Evolutionary conservation across 1,140 invertebrate species (phyloP).

Genomic region (Phortica variegata): DNA sequence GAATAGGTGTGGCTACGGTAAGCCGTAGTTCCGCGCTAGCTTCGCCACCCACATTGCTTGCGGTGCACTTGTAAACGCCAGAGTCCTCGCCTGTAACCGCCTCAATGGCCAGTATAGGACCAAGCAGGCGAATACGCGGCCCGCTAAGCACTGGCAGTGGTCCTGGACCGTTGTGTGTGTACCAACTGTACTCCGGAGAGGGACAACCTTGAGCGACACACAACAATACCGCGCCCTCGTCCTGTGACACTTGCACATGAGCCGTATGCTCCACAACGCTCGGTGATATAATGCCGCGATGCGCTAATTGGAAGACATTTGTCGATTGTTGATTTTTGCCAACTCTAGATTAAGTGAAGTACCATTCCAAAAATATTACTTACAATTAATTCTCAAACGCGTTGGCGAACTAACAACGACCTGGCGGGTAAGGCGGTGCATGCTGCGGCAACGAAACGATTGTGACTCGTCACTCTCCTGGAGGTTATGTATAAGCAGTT

Average conservation of each 20-base stretch:
- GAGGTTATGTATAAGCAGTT: constrained; percentile 75
- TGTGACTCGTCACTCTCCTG: constrained; percentile 74
- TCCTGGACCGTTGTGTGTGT: constrained; percentile 65
- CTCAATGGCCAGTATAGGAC: constrained; percentile 71
- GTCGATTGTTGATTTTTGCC: constrained; percentile 15
- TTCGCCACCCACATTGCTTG: constrained; percentile 71
- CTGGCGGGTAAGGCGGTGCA: constrained; percentile 74
- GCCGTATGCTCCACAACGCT: constrained; percentile 70
- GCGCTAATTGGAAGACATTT: constrained; percentile 63
- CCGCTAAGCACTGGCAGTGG: constrained; percentile 66
- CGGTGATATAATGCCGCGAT: constrained; percentile 67
- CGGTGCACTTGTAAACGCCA: constrained; percentile 69
- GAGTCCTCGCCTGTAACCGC: constrained; percentile 71
- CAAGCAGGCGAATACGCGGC: constrained; percentile 66
- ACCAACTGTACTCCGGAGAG: constrained; percentile 74
- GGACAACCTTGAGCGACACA: constrained; percentile 75
- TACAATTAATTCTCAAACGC: constrained; percentile 71
- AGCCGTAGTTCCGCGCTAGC: constrained; percentile 68
- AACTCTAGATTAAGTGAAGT: neutral
- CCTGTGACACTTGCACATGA: constrained; percentile 69
- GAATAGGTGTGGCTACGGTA: constrained; percentile 67
- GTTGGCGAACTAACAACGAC: constrained; percentile 72
- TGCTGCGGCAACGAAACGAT: constrained; percentile 75
- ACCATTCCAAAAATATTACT: constrained; percentile 39
- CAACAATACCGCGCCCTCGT: constrained; percentile 72